A percentile compares a stretch with the other conserved stretches of the same genome.
Conservation (phyloP, 2,888 invertebrate genomes). For the Strigamia transsilvanica region DNA sequence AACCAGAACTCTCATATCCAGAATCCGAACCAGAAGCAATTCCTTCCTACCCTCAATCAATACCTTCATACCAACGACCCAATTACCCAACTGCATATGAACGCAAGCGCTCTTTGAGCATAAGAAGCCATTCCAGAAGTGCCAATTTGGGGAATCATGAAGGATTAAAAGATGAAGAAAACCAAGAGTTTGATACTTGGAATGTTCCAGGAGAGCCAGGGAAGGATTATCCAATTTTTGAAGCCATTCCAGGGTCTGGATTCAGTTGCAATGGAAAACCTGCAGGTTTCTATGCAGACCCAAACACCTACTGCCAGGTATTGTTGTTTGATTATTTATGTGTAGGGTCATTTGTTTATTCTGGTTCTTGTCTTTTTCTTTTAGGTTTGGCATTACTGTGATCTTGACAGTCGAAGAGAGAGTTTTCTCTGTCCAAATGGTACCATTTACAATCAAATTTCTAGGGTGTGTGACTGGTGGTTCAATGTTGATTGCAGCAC, state of each 20-base stretch:
- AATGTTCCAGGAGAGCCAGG: slow-evolving; percentile 51
- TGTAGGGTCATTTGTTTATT: too few species aligned
- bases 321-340: too few species aligned
- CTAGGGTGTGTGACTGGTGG: slow-evolving; percentile 57
- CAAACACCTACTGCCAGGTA: slow-evolving; percentile 51
- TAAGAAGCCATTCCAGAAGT: too few species aligned
- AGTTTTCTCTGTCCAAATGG: slow-evolving; percentile 57
- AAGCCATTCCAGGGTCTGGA: slow-evolving; percentile 41
- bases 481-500: slow-evolving; percentile 57
- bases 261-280: slow-evolving; percentile 51
- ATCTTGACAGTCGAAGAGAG: slow-evolving; percentile 55
- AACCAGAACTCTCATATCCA: too few species aligned
- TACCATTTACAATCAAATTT: slow-evolving; percentile 56
- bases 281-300: slow-evolving; percentile 53
- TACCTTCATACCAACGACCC: too few species aligned
- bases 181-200: too few species aligned
- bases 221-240: slow-evolving; percentile 52
- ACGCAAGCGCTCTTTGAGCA: too few species aligned
- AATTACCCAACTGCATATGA: too few species aligned
- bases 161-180: too few species aligned
- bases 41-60: too few species aligned
- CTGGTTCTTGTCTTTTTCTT: not conserved
- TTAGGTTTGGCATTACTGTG: slow-evolving; percentile 57
- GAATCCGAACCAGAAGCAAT: too few species aligned
- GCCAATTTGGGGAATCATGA: too few species aligned